Evolutionary conservation across 2,113 vertebrate species (phyloP).

Genomic region (Propithecus coquereli): DNA sequence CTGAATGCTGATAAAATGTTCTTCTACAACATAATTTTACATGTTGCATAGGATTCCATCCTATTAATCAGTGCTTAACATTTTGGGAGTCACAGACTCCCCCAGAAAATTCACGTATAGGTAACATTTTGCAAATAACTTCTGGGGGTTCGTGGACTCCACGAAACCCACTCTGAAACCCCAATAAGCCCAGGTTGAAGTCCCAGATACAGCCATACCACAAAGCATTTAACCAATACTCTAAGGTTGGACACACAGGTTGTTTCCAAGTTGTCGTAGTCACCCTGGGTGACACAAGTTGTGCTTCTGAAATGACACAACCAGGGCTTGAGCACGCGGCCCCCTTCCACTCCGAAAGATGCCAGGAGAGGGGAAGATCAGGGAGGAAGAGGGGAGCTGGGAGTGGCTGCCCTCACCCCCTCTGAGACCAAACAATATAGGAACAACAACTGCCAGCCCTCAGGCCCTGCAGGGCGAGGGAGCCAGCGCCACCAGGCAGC

Average conservation of each 20-base stretch:
- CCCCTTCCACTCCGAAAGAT: not conserved
- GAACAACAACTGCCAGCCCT: not conserved
- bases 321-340: not conserved
- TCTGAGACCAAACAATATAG: not conserved
- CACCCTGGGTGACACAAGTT: not conserved
- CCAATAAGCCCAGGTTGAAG: not conserved
- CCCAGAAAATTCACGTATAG: not conserved
- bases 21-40: not conserved
- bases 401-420: not conserved
- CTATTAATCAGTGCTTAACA: not conserved
- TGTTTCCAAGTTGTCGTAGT: not conserved
- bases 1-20: too few species aligned
- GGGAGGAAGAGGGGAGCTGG: not conserved
- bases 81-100: not conserved
- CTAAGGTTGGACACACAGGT: not conserved
- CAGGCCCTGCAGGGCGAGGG: not conserved
- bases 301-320: not conserved
- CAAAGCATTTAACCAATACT: fast-evolving
- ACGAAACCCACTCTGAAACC: not conserved
- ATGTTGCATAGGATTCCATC: not conserved
- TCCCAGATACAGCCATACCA: not conserved
- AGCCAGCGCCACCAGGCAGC: not conserved
- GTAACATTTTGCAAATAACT: not conserved
- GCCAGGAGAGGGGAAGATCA: not conserved
- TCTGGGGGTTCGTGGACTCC: not conserved